Evolutionary conservation across 2,888 invertebrate species (phyloP).

Genomic region (Galeopsomyia nigrocyanea): DNA sequence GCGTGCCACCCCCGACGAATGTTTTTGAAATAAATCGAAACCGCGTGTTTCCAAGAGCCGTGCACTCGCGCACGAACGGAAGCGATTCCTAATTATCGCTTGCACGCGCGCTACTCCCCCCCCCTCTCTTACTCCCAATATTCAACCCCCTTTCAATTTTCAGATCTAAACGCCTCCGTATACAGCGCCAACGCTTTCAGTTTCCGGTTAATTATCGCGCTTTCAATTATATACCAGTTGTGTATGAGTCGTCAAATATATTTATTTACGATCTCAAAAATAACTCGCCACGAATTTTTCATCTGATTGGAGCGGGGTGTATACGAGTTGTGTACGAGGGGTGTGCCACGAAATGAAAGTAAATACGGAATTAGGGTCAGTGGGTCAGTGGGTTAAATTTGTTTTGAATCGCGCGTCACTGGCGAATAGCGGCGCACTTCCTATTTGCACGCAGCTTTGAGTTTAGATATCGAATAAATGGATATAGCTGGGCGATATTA

Average conservation of each 20-base stretch:
- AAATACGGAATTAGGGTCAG: background rate
- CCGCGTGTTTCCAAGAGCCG: slow-evolving; percentile 44
- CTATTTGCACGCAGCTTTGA: background rate
- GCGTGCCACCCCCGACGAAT: slow-evolving; percentile 12
- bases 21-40: slow-evolving; percentile 44
- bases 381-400: slow-evolving; percentile 8
- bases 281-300: too few relatives aligned
- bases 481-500: too few relatives aligned
- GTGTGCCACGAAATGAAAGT: too few relatives aligned
- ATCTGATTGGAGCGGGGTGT: too few relatives aligned
- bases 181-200: background rate
- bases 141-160: too few relatives aligned
- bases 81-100: slow-evolving; percentile 41
- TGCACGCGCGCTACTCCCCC: slow-evolving; percentile 2
- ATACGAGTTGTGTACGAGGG: too few relatives aligned
- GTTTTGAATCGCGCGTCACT: background rate
- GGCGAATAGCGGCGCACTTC: background rate
- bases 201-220: slow-evolving; percentile 29
- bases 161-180: too few relatives aligned
- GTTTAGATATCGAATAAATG: too few relatives aligned
- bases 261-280: too few relatives aligned
- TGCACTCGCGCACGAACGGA: slow-evolving; percentile 32
- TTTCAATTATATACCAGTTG: too few relatives aligned
- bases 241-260: too few relatives aligned
- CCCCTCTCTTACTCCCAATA: too few relatives aligned